phyloP scores from a whole-genome alignment of 2,113 vertebrate species.

The Rhinolophus sinicus region DNA sequence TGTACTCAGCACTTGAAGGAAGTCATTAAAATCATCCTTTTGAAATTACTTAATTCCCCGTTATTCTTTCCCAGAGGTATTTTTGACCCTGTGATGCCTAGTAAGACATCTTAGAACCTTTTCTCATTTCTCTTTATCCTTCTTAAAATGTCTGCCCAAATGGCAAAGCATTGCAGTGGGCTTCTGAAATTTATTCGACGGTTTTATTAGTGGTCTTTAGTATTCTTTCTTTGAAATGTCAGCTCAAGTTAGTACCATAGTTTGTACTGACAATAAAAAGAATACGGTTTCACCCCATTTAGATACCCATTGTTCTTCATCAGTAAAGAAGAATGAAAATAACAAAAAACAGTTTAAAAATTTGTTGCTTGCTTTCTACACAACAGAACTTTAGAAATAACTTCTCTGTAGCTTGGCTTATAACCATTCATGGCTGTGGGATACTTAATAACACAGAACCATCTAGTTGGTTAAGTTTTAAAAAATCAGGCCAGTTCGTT shows the following conservation, averaged over 20 bases:
- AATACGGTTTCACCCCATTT: not conserved
- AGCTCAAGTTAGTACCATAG: not conserved
- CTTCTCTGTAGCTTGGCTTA: not conserved
- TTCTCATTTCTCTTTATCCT: not conserved
- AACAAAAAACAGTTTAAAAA: not conserved
- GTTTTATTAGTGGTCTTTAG: conserved; percentile 24
- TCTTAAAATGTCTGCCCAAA: not conserved
- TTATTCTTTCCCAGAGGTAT: not conserved
- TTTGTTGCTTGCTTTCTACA: not conserved
- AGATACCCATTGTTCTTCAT: not conserved
- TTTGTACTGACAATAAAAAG: conserved; percentile 3
- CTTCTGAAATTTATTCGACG: not conserved
- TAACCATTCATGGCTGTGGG: not conserved
- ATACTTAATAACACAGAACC: not conserved
- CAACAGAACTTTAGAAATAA: conserved; percentile 16
- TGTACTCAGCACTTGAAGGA: not conserved
- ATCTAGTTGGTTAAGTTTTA: not conserved
- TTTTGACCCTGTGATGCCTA: not conserved
- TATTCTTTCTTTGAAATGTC: not conserved
- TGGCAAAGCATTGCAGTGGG: not conserved
- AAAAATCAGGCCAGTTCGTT: not conserved
- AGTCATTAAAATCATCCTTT: not conserved
- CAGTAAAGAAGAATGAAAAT: not conserved
- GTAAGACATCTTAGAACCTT: not conserved
- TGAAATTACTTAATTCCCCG: conserved; percentile 3